Percentiles rank a stretch among this genome's conserved stretches.
phyloP scores from a whole-genome alignment of 1,140 invertebrate genomes.

The Zaprionus inermis region DNA sequence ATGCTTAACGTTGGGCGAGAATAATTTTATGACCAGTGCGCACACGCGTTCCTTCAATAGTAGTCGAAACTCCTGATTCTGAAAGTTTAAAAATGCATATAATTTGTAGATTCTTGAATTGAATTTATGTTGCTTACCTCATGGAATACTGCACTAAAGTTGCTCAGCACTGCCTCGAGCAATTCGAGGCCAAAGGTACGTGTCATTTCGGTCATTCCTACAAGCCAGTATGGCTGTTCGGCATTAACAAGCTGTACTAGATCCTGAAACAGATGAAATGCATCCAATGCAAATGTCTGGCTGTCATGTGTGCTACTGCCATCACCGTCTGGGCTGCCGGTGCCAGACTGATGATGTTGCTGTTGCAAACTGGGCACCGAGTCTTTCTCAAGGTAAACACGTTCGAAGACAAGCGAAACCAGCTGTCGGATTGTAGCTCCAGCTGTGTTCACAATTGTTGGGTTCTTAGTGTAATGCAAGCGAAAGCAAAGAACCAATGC shows the following conservation, averaged over 20 bases:
- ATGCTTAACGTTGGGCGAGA: conserved; percentile 98
- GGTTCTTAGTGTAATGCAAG: conserved; percentile 94
- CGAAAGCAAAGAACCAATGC: conserved; percentile 98
- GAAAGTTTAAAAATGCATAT: conserved; percentile 53
- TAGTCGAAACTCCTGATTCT: conserved; percentile 97
- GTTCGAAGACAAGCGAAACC: conserved; percentile 98
- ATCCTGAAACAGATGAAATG: conserved; percentile 98
- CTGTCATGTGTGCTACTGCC: conserved; percentile 85
- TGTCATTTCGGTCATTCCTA: conserved; percentile 98
- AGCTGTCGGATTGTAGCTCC: conserved; percentile 98
- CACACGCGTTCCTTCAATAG: conserved; percentile 98
- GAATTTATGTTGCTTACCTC: conserved; percentile 87
- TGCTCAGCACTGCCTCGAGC: conserved; percentile 95
- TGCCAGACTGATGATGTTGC: conserved; percentile 26
- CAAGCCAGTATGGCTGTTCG: conserved; percentile 97
- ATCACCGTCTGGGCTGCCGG: conserved; percentile 24
- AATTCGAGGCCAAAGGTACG: conserved; percentile 98
- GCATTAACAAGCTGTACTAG: conserved; percentile 98
- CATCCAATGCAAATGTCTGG: conserved; percentile 95
- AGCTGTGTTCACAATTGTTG: conserved; percentile 97
- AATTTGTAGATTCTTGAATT: conserved; percentile 21
- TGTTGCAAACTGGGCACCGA: conserved; percentile 63
- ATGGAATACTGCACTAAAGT: conserved; percentile 96
- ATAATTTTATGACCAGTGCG: conserved; percentile 98
- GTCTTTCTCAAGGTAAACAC: conserved; percentile 90